phyloP scores from a whole-genome alignment of 2,888 invertebrate genomes.

The Anaspis maculata region DNA sequence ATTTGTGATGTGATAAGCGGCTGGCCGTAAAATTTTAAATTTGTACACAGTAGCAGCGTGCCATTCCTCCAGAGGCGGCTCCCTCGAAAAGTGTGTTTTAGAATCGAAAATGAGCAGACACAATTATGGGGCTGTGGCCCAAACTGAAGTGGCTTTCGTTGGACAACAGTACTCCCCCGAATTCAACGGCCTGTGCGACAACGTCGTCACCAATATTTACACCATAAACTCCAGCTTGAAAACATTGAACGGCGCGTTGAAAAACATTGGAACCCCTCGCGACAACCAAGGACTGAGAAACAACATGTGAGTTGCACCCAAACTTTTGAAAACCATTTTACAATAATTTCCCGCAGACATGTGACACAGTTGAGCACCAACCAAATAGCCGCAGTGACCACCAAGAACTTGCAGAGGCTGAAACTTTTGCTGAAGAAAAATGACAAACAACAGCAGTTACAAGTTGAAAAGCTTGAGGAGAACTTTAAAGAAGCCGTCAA shows the following conservation, averaged over 20 bases:
- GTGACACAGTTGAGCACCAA: slow-evolving; percentile 68
- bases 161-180: slow-evolving; percentile 65
- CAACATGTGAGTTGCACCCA: slow-evolving; percentile 48
- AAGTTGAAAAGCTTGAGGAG: slow-evolving; percentile 73
- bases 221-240: slow-evolving; percentile 67
- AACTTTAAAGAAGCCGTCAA: slow-evolving; percentile 70
- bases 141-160: slow-evolving; percentile 62
- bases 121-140: slow-evolving; percentile 37
- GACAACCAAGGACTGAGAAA: slow-evolving; percentile 62
- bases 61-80: too few species aligned
- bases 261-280: slow-evolving; percentile 64
- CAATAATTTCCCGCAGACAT: slow-evolving; percentile 47
- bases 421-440: slow-evolving; percentile 61
- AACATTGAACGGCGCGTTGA: slow-evolving; percentile 63
- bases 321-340: too few species aligned
- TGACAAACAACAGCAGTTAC: slow-evolving; percentile 73
- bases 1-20: too few species aligned
- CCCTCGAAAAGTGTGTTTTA: too few species aligned
- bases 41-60: too few species aligned
- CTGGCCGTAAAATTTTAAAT: too few species aligned
- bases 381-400: slow-evolving; percentile 63
- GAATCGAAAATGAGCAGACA: too few species aligned
- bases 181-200: slow-evolving; percentile 70
- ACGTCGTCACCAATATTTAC: slow-evolving; percentile 72
- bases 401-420: slow-evolving; percentile 63